Conservation (phyloP, 2,888 invertebrate species). For the Drosophila barbarae region DNA sequence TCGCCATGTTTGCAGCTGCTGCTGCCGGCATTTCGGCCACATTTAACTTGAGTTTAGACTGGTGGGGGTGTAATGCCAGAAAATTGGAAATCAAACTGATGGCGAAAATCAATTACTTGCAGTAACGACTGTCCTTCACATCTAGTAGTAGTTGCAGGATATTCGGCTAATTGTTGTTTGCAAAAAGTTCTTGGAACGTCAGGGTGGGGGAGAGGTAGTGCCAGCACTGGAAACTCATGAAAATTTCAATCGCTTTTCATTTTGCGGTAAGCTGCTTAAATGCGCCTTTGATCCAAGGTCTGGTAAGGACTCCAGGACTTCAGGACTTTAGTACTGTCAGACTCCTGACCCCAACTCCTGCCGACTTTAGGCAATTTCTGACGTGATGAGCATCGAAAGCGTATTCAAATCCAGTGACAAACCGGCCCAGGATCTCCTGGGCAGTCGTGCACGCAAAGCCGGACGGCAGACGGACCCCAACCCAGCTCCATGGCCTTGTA, state of each 20-base stretch:
- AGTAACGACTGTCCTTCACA: conserved; percentile 22
- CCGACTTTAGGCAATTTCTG: conserved; percentile 28
- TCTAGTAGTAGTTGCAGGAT: conserved; percentile 3
- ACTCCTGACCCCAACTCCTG: conserved; percentile 16
- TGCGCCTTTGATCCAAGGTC: conserved; percentile 54
- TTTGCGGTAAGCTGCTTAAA: conserved; percentile 70
- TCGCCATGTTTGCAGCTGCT: conserved; percentile 14
- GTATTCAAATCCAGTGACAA: conserved; percentile 68
- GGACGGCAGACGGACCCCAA: conserved; percentile 5
- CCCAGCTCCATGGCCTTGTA: conserved; percentile 13
- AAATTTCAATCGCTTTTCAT: conserved; percentile 65
- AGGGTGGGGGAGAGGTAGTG: background rate
- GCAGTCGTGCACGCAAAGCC: conserved; percentile 25
- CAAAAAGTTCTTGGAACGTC: conserved; percentile 11
- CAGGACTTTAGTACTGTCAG: background rate
- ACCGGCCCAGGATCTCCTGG: conserved; percentile 38
- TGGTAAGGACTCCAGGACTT: background rate
- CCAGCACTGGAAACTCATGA: conserved; percentile 35
- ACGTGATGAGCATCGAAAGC: conserved; percentile 67
- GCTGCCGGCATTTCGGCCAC: conserved; percentile 24
- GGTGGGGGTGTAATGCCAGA: conserved; percentile 5
- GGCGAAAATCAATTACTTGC: conserved; percentile 64
- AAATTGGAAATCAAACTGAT: conserved; percentile 57
- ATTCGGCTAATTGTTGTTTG: conserved; percentile 47
- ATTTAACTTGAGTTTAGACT: conserved; percentile 18